Percentiles rank a stretch among this genome's conserved stretches.
Evolutionary conservation across 2,113 vertebrate species (phyloP).

Genomic region (Calidris pygmaea): DNA sequence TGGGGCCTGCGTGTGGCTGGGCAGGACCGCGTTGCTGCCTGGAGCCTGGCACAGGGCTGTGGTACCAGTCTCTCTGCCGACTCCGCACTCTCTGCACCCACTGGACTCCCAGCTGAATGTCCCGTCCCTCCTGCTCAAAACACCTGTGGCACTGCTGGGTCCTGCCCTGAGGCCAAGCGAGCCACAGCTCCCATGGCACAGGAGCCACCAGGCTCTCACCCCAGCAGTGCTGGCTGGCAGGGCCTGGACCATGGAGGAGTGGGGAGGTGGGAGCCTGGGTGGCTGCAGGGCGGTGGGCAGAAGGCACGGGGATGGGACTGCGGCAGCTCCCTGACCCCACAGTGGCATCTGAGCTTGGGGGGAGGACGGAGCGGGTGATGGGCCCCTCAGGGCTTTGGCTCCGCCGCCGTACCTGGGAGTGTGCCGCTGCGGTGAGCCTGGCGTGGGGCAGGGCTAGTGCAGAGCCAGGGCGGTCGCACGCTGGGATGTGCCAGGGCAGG

Average conservation of each 20-base stretch:
- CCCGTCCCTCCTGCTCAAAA: not conserved
- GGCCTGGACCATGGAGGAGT: not conserved
- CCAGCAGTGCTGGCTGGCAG: not conserved
- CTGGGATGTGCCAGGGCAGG: not conserved
- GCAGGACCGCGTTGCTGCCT: too few species aligned
- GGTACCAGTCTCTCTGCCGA: fast-evolving
- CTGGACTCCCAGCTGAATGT: too few species aligned
- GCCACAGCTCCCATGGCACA: not conserved
- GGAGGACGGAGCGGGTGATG: fast-evolving
- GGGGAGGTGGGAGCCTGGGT: not conserved
- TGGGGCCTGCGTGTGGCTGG: fast-evolving
- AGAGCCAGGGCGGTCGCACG: fast-evolving
- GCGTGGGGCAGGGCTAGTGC: not conserved
- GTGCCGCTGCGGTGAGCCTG: fast-evolving
- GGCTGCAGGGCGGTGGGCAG: not conserved
- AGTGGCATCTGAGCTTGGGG: fast-evolving
- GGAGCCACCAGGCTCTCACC: not conserved
- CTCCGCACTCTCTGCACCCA: too few species aligned
- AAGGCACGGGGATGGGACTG: not conserved
- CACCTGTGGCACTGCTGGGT: fast-evolving
- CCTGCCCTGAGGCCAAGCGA: not conserved
- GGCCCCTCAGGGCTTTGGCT: fast-evolving
- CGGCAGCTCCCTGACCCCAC: not conserved
- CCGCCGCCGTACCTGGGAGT: fast-evolving
- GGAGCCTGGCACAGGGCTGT: not conserved